Conservation (phyloP, 2,113 vertebrate genomes). For the Prolemur simus region DNA sequence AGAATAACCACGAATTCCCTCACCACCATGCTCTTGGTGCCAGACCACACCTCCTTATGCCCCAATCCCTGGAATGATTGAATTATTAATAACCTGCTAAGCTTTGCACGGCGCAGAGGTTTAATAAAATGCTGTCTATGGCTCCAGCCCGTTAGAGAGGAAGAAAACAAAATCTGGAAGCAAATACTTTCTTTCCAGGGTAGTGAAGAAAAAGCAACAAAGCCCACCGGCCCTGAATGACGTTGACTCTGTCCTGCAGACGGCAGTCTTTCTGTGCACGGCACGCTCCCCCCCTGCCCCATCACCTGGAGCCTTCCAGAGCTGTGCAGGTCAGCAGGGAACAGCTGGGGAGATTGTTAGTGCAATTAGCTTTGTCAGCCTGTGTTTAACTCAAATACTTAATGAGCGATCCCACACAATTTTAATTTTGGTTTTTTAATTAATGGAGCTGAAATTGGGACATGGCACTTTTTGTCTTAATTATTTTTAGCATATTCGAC, state of each 20-base stretch:
- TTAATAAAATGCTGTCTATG: rapidly evolving
- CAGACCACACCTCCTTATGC: rapidly evolving
- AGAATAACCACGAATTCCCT: too few species aligned
- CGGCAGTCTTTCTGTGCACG: rapidly evolving
- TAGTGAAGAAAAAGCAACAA: neutral
- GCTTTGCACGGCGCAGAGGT: rapidly evolving
- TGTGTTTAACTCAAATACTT: slow-evolving; percentile 27
- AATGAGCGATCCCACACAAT: neutral
- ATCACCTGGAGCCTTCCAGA: too few species aligned
- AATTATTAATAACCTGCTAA: rapidly evolving
- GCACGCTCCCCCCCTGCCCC: rapidly evolving
- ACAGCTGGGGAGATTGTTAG: neutral
- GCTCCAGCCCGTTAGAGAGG: neutral
- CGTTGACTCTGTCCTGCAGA: neutral
- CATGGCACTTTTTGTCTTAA: neutral
- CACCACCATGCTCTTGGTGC: rapidly evolving
- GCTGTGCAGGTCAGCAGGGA: neutral
- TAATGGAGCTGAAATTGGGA: neutral
- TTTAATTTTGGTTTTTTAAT: slow-evolving; percentile 39
- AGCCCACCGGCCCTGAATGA: rapidly evolving
- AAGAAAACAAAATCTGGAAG: neutral
- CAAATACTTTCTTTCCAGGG: neutral
- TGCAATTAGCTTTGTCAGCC: neutral
- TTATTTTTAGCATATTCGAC: neutral
- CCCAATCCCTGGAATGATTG: rapidly evolving